These are phyloP conservation scores for Cecropterus lyciades DNA, from an alignment of 1,140 invertebrate species.

Conservation along the genomic window DNA sequence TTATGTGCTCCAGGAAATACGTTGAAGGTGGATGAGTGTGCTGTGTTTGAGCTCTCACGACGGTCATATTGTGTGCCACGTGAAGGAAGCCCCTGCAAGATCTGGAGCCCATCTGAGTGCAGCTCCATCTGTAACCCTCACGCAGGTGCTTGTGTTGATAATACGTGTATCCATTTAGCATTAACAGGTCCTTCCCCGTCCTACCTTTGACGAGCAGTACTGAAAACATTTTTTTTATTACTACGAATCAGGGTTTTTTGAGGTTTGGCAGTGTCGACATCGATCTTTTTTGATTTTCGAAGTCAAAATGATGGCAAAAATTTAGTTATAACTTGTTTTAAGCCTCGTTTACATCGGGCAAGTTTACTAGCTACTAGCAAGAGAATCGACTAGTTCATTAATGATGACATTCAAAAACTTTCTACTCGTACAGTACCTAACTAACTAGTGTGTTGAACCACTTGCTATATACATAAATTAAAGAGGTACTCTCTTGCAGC, in stretches of 20 bases:
- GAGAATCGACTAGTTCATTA: no score
- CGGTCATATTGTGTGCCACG: constrained; percentile 69
- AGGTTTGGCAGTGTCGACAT: no score
- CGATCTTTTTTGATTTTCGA: no score
- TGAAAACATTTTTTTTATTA: constrained; percentile 49
- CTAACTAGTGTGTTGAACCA: no score
- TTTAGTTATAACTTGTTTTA: no score
- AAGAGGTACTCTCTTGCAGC: no score
- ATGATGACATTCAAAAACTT: no score
- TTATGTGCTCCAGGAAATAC: constrained; percentile 59
- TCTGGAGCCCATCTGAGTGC: constrained; percentile 77
- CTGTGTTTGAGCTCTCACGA: constrained; percentile 65
- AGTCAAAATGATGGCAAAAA: no score
- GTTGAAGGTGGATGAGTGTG: constrained; percentile 73
- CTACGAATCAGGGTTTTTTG: neutral
- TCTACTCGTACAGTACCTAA: no score
- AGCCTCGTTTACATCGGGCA: no score
- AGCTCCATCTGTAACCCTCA: constrained; percentile 75
- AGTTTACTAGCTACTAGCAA: no score
- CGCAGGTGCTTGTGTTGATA: constrained; percentile 72
- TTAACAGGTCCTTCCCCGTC: constrained; percentile 69
- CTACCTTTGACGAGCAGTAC: constrained; percentile 72
- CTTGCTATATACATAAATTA: no score
- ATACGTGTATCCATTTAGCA: constrained; percentile 74
- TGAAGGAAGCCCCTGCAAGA: constrained; percentile 74